Conservation (phyloP, 2,797 vertebrate species). For the Eulemur albifrons region DNA sequence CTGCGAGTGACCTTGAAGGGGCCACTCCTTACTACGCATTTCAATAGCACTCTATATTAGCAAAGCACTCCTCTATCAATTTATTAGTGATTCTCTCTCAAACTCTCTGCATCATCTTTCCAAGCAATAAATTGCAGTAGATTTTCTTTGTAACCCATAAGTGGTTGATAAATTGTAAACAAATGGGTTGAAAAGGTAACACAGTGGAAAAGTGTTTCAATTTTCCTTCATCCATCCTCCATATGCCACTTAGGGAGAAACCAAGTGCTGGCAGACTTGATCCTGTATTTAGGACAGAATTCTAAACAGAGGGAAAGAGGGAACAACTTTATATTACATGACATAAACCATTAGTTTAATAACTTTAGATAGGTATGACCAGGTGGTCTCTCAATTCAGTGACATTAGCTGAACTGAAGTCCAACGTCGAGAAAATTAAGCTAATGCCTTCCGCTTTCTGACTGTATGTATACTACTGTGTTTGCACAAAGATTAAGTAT, state of each 20-base stretch:
- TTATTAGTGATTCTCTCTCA: conserved; percentile 62
- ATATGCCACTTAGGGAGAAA: conserved; percentile 55
- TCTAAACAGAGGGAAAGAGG: conserved; percentile 28
- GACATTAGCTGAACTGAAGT: not conserved
- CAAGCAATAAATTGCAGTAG: conserved; percentile 49
- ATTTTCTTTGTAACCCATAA: conserved; percentile 50
- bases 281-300: not conserved
- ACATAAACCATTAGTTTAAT: conserved; percentile 41
- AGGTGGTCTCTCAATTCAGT: not conserved
- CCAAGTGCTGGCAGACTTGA: not conserved
- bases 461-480: rapidly evolving
- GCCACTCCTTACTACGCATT: conserved; percentile 4
- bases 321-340: not conserved
- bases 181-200: conserved; percentile 62
- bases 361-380: not conserved
- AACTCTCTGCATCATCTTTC: conserved; percentile 48
- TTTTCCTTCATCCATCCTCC: conserved; percentile 28
- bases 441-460: not conserved
- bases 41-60: conserved; percentile 55
- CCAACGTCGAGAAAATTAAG: conserved; percentile 19
- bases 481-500: not conserved
- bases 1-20: conserved; percentile 35
- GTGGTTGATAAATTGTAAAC: conserved; percentile 68
- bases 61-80: conserved; percentile 57
- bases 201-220: conserved; percentile 41